phyloP scores from a whole-genome alignment of 2,113 vertebrate species.

The Hydropotes inermis region DNA sequence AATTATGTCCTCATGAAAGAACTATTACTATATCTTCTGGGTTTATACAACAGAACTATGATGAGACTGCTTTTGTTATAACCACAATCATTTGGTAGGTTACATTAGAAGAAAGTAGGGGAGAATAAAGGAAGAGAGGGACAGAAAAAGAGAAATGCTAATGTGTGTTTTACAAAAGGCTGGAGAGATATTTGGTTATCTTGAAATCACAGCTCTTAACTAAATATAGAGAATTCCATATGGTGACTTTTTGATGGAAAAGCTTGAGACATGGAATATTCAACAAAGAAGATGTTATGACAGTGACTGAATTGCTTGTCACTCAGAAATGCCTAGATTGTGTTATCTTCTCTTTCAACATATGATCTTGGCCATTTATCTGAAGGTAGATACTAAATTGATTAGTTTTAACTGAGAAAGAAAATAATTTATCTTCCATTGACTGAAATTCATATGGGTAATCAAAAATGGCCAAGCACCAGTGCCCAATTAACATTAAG shows the following conservation, averaged over 20 bases:
- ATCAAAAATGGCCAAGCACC: slow-evolving; percentile 9
- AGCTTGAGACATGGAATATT: neutral
- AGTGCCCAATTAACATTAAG: neutral
- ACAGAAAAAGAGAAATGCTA: neutral
- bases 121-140: neutral
- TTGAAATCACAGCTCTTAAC: neutral
- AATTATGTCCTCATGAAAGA: neutral
- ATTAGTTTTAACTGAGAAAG: neutral
- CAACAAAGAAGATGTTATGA: neutral
- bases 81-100: neutral
- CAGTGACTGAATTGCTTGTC: neutral
- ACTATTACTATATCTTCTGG: neutral
- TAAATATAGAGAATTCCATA: neutral
- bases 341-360: neutral
- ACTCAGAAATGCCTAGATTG: neutral
- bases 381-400: neutral
- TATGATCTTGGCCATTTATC: neutral
- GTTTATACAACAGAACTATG: slow-evolving; percentile 17
- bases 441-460: neutral
- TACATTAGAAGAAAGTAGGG: neutral
- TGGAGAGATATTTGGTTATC: neutral
- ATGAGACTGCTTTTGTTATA: neutral
- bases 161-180: neutral
- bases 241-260: neutral
- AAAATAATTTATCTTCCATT: neutral